Conservation (phyloP, 2,113 vertebrate species). For the Philantomba maxwellii region DNA sequence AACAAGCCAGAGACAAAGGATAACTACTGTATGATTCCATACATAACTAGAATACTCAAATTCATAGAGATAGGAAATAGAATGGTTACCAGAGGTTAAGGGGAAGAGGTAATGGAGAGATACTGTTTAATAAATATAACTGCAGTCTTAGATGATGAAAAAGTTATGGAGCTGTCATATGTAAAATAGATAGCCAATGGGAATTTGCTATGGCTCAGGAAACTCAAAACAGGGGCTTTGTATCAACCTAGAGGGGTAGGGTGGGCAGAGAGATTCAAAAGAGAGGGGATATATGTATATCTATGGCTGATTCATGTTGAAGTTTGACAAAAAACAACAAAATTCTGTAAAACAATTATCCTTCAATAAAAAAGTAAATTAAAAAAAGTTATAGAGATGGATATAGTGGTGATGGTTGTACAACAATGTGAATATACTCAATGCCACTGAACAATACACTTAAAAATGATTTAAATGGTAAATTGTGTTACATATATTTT, state of each 20-base stretch:
- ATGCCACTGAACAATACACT: not conserved
- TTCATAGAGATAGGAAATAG: not conserved
- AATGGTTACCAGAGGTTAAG: not conserved
- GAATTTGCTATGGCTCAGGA: not conserved
- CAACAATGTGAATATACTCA: not conserved
- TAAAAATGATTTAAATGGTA: constrained; percentile 15
- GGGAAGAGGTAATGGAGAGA: not conserved
- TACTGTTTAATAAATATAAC: not conserved
- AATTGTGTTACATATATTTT: not conserved
- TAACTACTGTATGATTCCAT: not conserved
- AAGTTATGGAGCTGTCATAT: not conserved
- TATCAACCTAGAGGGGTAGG: not conserved
- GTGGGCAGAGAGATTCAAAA: not conserved
- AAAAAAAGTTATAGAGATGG: not conserved
- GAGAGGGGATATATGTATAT: not conserved
- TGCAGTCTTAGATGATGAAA: not conserved
- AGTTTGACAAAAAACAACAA: not conserved
- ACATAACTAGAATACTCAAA: not conserved
- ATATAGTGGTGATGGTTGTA: not conserved
- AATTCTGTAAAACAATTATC: not conserved
- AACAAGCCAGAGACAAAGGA: not conserved
- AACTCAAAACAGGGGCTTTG: not conserved
- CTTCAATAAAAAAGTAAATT: not conserved
- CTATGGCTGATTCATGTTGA: not conserved
- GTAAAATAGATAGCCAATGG: not conserved